Base-by-base conservation (phyloP, 2,888 invertebrate species). In the Spialia ferax region DNA sequence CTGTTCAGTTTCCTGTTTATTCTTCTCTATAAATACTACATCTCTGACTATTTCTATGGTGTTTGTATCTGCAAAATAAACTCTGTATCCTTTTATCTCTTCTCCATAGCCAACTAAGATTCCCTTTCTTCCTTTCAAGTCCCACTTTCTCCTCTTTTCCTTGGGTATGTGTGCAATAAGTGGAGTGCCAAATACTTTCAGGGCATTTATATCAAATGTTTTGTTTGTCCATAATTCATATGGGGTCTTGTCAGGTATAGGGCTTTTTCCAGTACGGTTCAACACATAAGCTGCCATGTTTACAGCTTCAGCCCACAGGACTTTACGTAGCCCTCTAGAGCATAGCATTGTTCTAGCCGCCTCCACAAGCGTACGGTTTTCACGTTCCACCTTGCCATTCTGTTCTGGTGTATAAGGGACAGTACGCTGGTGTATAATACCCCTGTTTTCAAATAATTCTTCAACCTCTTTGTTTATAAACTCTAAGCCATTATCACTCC, bases 401-500 rank as follows among this genome's bases (percentile, higher is more conserved):
- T 75, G 38, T 38, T 38, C 38, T 2, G 38, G 38, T 4, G 38
- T 38, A n/a, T 42, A 42, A 15, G 42, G 42, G 5, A 42, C 42
- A 15, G 35, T 35, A 35, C 35, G 35, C 35, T 52, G 23, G 5
- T 60, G 55, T 29, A 55, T n/a, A 11, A 55, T 55, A 18, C 48
- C 48, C 15, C 18, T 15, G 7, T 48, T 70, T 18, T 11, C 8
- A 42, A 73, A 70, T 4, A 72, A 15, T 38, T 67, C 50, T 18
- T 69, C 42, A 1, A 73, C 55, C 2, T 65, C 63, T 15, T 59
- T 73, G 32, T 74, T 73, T 4, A 71, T 18, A 65, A 73, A 73
- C 20, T 73, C 73, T 1, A 57, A 4, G 6, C 69, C 74, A 50
- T 72, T 74, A 26, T 73, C 73, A 59, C 67, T 69, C 35, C 70